Conservation (phyloP, 2,797 vertebrate species). For the Tarsius wallacei region DNA sequence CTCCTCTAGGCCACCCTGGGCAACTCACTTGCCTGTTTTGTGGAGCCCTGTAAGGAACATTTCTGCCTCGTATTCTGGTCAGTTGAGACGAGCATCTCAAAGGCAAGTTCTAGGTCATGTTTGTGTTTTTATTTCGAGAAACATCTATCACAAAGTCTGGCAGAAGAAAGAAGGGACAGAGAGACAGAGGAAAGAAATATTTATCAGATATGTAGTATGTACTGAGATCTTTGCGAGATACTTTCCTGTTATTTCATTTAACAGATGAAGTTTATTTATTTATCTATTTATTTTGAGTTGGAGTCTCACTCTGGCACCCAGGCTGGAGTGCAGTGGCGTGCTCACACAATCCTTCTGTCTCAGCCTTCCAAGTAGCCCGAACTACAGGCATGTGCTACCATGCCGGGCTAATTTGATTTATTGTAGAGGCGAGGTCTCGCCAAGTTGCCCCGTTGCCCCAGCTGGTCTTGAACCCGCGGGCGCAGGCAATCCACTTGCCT, state of each 20-base stretch:
- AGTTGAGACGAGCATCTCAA: background rate
- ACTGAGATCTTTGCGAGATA: background rate
- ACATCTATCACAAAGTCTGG: conserved; percentile 30
- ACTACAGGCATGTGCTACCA: no score
- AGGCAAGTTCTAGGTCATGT: background rate
- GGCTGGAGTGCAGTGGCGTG: no score
- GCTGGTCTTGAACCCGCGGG: no score
- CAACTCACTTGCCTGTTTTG: background rate
- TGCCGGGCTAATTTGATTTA: no score
- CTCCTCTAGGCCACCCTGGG: background rate
- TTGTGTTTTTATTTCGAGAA: conserved; percentile 50
- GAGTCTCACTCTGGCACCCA: no score
- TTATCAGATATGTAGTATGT: conserved; percentile 43
- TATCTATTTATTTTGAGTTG: no score
- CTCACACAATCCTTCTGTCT: no score
- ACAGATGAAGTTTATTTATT: background rate
- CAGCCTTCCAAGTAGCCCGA: no score
- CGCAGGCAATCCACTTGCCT: no score
- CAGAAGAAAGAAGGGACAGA: background rate
- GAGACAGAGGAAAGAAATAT: conserved; percentile 68
- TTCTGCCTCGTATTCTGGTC: background rate
- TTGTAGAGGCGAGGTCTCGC: no score
- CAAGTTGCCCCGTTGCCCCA: no score
- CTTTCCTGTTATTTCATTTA: background rate
- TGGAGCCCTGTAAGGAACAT: background rate